These are phyloP conservation scores for Condylura cristata DNA, from an alignment of 2,113 vertebrate species.

Conservation along the genomic window DNA sequence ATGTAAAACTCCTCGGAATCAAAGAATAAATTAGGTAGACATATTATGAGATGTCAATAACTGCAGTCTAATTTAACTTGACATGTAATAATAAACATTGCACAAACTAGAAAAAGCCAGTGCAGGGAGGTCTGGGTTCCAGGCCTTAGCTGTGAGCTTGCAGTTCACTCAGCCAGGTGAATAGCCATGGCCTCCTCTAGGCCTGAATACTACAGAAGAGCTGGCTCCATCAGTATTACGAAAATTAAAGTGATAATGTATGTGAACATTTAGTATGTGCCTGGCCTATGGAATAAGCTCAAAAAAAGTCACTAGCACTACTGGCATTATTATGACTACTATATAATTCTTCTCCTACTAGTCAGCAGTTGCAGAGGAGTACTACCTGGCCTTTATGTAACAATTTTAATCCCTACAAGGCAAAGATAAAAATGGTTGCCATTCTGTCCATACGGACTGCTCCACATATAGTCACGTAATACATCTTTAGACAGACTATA, in stretches of 20 bases:
- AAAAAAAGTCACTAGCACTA: neutral
- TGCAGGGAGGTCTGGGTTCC: neutral
- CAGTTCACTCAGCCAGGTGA: fast-evolving
- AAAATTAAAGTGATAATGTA: neutral
- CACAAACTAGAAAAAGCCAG: neutral
- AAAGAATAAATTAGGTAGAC: slow-evolving; percentile 52
- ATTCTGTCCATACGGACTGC: neutral
- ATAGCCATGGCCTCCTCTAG: neutral
- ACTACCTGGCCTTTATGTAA: neutral
- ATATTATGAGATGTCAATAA: neutral
- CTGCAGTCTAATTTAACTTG: slow-evolving; percentile 22
- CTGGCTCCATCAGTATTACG: neutral
- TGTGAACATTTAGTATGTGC: neutral
- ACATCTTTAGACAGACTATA: neutral
- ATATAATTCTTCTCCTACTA: neutral
- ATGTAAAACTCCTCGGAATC: neutral
- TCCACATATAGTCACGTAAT: neutral
- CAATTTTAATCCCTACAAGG: neutral
- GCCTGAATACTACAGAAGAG: neutral
- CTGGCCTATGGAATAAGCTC: neutral
- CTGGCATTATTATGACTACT: neutral
- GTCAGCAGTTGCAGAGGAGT: neutral
- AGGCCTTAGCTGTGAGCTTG: neutral
- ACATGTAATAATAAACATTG: slow-evolving; percentile 48
- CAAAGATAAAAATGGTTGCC: neutral